Evolutionary conservation across 2,888 invertebrate species (phyloP), one percentile per base, ranked within the genome.

Genomic region (Lasius fuliginosus): DNA sequence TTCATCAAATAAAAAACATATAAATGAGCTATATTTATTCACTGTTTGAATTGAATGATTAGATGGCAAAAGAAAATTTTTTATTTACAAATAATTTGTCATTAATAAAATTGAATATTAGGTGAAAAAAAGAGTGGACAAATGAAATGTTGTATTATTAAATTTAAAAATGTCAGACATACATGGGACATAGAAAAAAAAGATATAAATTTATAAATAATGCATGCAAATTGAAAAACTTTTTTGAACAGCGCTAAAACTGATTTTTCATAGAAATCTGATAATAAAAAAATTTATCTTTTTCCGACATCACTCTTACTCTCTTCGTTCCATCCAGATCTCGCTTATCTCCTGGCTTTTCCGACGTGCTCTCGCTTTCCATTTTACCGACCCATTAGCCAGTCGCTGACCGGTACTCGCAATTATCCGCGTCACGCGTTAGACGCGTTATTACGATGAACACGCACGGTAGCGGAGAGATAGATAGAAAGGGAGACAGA

Each of bases 381-480:
- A 71, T 81, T 81, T 82, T 62, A 36, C 62, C 42, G 56, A 49
- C 36, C 40, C 56, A 49, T 71, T 76, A 46, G 30, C 53, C 53
- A 42, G 75, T 33, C 53, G n/a, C 27, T 30, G 46, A 73, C 74
- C 15, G 42, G 46, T 68, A 56, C 60, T 62, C 42, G 75, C 83
- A 76, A 76, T 85, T 85, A 85, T 76, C 69, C 69, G 68, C 64
- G 62, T 62, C 77, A 53, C 53, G 62, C 53, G 53, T 83, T 81
- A 83, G 18, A 56, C 27, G 73, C 77, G 58, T 60, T 79, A 73
- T 79, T 71, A 60, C 64, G 36, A 27, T 58, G 58, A 27, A 58
- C 73, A 46, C 42, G 69, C 71, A 77, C 27, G 40, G 9, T 27
- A 56, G 30, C 60, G 60, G 11, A 23, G 27, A 68, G 49, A 36